Percentiles rank a stretch among this genome's conserved stretches.
These are phyloP conservation scores for Grapholita molesta DNA, from an alignment of 1,140 invertebrate species.

Conservation along the genomic window DNA sequence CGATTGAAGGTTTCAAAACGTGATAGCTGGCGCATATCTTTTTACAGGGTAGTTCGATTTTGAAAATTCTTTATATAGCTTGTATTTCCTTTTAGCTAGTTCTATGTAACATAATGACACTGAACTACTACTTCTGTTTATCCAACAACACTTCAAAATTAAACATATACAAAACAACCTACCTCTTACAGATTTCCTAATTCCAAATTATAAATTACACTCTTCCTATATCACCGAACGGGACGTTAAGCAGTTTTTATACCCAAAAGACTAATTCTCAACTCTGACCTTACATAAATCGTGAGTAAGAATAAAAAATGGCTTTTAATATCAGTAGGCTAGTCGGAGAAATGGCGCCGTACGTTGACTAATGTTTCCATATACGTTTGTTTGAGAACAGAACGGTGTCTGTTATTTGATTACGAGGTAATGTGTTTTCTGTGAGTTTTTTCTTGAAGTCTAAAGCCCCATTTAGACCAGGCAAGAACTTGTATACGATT, in stretches of 20 bases:
- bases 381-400: constrained; percentile 27
- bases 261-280: constrained; percentile 44
- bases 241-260: constrained; percentile 1
- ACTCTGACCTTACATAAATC: constrained; percentile 46
- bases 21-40: too few species aligned
- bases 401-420: neutral
- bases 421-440: constrained; percentile 5
- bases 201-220: constrained; percentile 1
- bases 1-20: too few species aligned
- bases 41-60: too few species aligned
- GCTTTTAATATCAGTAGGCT: constrained; percentile 39
- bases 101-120: neutral
- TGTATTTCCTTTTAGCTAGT: too few species aligned
- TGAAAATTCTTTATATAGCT: too few species aligned
- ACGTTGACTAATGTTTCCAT: constrained; percentile 58
- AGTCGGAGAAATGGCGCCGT: constrained; percentile 44
- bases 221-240: neutral
- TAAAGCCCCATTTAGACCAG: too few species aligned
- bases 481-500: too few species aligned
- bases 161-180: constrained; percentile 17
- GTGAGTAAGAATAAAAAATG: constrained; percentile 36
- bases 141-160: neutral
- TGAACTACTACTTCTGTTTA: neutral
- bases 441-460: too few species aligned
- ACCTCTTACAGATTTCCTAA: neutral